Percentiles rank a stretch among this genome's conserved stretches.
These are phyloP conservation scores for Apocheima hispidaria DNA, from an alignment of 2,888 invertebrate species.

Conservation along the genomic window DNA sequence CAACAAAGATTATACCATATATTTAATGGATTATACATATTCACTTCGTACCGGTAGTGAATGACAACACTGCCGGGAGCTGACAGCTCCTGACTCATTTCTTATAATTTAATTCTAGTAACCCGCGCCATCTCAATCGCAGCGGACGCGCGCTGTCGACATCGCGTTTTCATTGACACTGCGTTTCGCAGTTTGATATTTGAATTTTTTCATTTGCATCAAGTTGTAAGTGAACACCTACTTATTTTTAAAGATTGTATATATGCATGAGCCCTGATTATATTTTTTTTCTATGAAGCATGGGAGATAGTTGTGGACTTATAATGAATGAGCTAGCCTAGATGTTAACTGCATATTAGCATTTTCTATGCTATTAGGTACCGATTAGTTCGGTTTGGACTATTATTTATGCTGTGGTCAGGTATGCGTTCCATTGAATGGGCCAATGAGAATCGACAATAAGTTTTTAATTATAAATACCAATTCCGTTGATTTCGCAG, in stretches of 20 bases:
- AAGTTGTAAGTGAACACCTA: background rate
- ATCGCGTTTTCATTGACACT: slow-evolving; percentile 48
- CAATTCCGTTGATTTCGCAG: background rate
- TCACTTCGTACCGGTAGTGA: background rate
- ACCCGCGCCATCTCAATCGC: slow-evolving; percentile 56
- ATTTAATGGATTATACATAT: too few relatives aligned
- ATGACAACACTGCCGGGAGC: slow-evolving; percentile 11
- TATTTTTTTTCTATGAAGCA: background rate
- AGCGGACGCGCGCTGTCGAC: slow-evolving; percentile 51
- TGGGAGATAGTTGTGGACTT: background rate
- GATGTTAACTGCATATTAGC: too few relatives aligned
- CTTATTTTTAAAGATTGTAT: background rate
- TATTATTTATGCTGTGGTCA: background rate
- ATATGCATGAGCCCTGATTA: background rate
- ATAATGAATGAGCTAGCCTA: background rate
- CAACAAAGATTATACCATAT: slow-evolving; percentile 2
- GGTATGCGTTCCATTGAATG: background rate
- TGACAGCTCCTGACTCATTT: background rate
- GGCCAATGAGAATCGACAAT: background rate
- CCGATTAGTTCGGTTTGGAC: background rate
- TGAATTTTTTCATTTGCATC: slow-evolving; percentile 20
- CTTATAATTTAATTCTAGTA: slow-evolving; percentile 47
- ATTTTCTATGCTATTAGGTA: too few relatives aligned
- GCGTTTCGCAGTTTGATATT: slow-evolving; percentile 19
- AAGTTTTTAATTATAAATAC: background rate